phyloP scores from a whole-genome alignment of 2,113 vertebrate genomes.

The Smithornis capensis region DNA sequence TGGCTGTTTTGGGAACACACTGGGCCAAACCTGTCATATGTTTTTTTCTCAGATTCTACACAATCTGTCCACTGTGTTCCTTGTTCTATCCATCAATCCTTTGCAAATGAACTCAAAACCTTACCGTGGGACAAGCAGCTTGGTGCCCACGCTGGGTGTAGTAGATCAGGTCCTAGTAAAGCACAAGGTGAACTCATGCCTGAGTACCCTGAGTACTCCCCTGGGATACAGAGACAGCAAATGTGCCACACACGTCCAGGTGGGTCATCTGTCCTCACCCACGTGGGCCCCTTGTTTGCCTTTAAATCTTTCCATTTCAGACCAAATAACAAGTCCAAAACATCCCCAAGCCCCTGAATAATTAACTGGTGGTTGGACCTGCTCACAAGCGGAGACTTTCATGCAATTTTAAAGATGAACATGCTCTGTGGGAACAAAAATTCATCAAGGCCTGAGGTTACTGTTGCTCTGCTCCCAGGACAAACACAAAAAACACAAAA shows the following conservation, averaged over 20 bases:
- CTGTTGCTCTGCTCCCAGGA: neutral
- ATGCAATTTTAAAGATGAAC: neutral
- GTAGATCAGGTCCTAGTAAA: neutral
- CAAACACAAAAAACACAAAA: neutral
- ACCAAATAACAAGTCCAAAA: neutral
- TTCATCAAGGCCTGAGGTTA: neutral
- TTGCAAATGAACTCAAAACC: neutral
- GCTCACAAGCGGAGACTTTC: neutral
- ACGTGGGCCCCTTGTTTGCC: neutral
- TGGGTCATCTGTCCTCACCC: neutral
- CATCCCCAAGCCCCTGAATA: neutral
- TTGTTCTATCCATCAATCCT: neutral
- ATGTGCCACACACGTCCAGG: accelerated
- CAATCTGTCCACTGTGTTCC: neutral
- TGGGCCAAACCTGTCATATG: neutral
- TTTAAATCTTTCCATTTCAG: neutral
- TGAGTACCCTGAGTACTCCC: neutral
- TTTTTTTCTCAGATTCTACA: neutral
- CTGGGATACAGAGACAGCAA: neutral
- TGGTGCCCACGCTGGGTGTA: neutral
- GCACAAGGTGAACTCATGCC: neutral
- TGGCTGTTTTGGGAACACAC: neutral
- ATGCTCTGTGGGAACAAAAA: neutral
- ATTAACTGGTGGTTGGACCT: neutral
- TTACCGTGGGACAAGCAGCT: neutral